Base-by-base conservation (phyloP, 1,140 invertebrate species). In the Drosophila nigrodunni region DNA sequence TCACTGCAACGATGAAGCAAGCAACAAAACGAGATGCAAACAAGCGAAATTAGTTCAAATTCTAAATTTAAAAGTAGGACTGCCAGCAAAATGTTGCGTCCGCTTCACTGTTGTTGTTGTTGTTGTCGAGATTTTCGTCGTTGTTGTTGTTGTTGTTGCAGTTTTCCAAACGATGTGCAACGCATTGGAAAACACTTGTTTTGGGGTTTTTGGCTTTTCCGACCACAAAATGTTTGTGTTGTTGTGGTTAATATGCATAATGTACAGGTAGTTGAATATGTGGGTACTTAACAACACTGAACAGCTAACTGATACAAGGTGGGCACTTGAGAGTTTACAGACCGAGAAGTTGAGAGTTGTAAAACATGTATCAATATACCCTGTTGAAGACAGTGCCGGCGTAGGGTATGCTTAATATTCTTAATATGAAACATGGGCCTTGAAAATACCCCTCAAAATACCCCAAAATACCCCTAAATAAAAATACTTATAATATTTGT, bases 11-110 rank as follows among this genome's bases (percentile, higher is more conserved):
- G 72, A 47, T 69, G 65, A 62, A 74, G 66, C 70, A 67, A 25
- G 52, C 68, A 66, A 39, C 50, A 57, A 37, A 66, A 39, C 50
- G 47, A 44, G 35, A 13, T 49, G 71, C 77, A 78, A 83, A 62
- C 77, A 57, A 70, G 70, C 80, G 73, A 89, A 89, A 90, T 89
- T 89, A 90, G 85, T 89, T 89, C 85, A 89, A 76, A 89, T 89
- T 81, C 85, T 89, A 89, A 71, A 89, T 81, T 89, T 89, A 89
- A 89, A 89, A 89, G 71, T 89, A 89, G 85, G 78, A 89, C 85
- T 89, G 81, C 72, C 85, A 81, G 86, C 85, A 72, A 89, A 89
- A 85, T 88, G 85, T 78, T 80, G 83, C 77, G 65, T 62, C 62
- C 58, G 77, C 25, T 25, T 3, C 25, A 25, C 25, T 64, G 59